Evolutionary conservation across 2,113 vertebrate genomes (phyloP), one percentile per base, ranked within the genome.

Genomic region (Trematomus loennbergii): DNA sequence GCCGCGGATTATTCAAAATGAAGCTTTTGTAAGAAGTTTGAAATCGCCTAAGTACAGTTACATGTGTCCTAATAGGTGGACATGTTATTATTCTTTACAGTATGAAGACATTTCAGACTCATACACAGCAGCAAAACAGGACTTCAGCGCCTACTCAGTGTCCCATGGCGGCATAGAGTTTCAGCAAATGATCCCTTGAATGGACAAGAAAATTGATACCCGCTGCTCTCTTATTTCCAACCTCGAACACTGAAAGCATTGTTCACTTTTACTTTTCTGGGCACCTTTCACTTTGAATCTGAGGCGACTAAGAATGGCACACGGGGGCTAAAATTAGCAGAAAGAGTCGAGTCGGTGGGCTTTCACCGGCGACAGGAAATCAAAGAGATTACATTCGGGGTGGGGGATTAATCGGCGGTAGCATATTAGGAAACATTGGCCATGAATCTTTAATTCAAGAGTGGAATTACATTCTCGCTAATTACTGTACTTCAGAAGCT

Each of bases 101-200:
- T 5, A 52, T 40, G n/a, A 46, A 59, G 25, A 71, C 46, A 13
- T 79, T 15, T 25, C 50, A 74, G 79, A 69, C 25, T 40, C 15
- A 5, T 59, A 60, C 75, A 71, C 65, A 74, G 81, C 81, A 79
- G 62, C 54, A 72, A 85, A 89, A 80, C 29, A 73, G 75, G 71
- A 62, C 83, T 70, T 82, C 68, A 82, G 83, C 13, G 49, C 48
- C 78, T 59, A 65, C 76, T 74, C 75, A 77, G 86, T 63, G 90
- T 88, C 92, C 88, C 87, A 73, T 77, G 77, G 83, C 70, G 53
- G 57, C n/a, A 2, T 91, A 64, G 79, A 52, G 79, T 95, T 93
- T 83, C 91, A 10, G 94, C 86, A 88, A 94, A 79, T 18, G 87
- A 94, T 93, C 64, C 77, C 69, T 86, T 92, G 88, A 91, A 86